Base-by-base conservation (phyloP, 2,797 vertebrate genomes). In the Neolamprologus multifasciatus region DNA sequence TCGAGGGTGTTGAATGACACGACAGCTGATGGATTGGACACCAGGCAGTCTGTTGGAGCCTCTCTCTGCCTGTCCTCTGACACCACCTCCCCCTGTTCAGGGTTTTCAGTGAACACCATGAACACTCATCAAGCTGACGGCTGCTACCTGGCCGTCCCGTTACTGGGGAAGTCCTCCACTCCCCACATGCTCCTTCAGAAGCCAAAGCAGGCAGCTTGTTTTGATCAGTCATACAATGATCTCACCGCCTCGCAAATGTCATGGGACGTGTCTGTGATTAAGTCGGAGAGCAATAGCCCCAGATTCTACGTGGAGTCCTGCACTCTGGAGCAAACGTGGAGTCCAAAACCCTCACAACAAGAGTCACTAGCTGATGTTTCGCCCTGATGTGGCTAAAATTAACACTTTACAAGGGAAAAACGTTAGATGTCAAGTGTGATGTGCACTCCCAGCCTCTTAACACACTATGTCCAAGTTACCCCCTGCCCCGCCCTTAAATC, bases 221-320 rank as follows among this genome's bases (percentile, higher is more conserved):
- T 95, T 59, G 95, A 97, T 7, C 9, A 23, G 0, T 90, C 92
- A 0, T 92, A 89, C 8, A 13, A 84, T 0, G 96, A 97, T 26
- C 51, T 94, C 31, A 94, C 94, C 1, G 23, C 26, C 1, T 86
- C 95, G 0, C 95, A 94, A 5, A 93, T 95, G 3, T 83, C 93
- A 1, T 97, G 96, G 97, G 97, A 98, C 9, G 91, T 98, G 40
- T 98, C 97, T 0, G 51, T 92, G 71, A 97, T 98, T 48, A 96
- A 95, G 79, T 80, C 92, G 0, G 88, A 95, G 1, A 48, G 81
- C 16, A 95, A 96, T 17, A 95, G 94, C 77, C 96, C 96, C 2
- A 92, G 84, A 5, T 84, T 79, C 5, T 26, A 43, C 45, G 51
- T 95, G 8, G 96, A 97, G 14, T 86, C 48, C 2, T 97, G 93